A percentile compares a stretch with the other conserved stretches of the same genome.
Evolutionary conservation across 2,113 vertebrate species (phyloP).

Genomic region (Drymodes brunneopygia): DNA sequence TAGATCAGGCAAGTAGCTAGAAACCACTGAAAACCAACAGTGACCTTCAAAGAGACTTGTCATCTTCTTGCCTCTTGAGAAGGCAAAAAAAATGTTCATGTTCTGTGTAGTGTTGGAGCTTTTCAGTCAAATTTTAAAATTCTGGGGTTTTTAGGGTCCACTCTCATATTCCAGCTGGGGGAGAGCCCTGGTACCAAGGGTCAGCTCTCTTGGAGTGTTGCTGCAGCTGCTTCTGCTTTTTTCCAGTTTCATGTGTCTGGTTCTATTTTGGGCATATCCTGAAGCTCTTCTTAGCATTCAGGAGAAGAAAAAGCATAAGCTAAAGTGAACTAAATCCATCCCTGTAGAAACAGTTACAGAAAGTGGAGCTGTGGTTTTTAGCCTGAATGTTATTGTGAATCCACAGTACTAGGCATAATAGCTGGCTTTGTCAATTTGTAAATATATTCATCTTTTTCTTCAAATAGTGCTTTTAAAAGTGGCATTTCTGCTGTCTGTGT

Average conservation of each 20-base stretch:
- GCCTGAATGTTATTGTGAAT: neutral
- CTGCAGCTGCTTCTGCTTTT: neutral
- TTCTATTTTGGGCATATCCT: neutral
- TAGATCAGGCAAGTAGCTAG: neutral
- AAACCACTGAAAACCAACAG: neutral
- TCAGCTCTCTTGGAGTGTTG: neutral
- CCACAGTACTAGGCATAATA: neutral
- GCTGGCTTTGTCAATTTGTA: neutral
- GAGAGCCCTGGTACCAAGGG: neutral
- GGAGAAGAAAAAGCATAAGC: neutral
- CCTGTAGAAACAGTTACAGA: neutral
- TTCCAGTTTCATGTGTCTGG: neutral
- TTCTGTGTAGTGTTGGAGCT: neutral
- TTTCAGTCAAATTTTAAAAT: neutral
- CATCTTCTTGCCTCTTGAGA: neutral
- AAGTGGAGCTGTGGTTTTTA: neutral
- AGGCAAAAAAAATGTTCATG: rapidly evolving
- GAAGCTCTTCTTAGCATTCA: neutral
- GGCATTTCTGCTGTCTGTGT: slow-evolving; percentile 31
- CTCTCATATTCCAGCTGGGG: neutral
- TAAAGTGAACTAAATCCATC: neutral
- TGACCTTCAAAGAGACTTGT: neutral
- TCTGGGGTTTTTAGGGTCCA: neutral
- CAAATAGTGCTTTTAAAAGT: neutral
- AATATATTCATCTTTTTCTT: neutral